These are phyloP conservation scores for Piscicola geometra DNA, from an alignment of 2,888 invertebrate genomes.

Conservation along the genomic window DNA sequence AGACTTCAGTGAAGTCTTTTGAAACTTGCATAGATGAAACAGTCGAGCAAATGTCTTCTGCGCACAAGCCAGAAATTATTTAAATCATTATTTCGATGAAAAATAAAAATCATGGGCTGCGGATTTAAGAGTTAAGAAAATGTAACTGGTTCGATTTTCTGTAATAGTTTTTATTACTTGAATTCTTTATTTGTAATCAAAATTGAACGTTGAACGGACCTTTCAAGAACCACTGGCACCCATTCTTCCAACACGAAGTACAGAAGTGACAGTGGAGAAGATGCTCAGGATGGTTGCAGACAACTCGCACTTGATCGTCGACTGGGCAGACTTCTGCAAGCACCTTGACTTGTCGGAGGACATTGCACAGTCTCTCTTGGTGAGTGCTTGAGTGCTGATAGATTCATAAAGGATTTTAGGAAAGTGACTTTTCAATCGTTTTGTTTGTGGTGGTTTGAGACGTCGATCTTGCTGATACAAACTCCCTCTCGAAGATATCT, in stretches of 20 bases:
- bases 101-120: neutral
- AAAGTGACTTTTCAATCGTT: neutral
- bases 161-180: neutral
- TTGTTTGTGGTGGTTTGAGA: neutral
- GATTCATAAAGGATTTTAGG: too few relatives aligned
- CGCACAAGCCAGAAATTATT: neutral
- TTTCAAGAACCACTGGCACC: too few relatives aligned
- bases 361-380: slow-evolving; percentile 21
- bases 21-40: slow-evolving; percentile 9
- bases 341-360: slow-evolving; percentile 14
- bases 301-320: slow-evolving; percentile 24
- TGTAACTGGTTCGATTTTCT: too few relatives aligned
- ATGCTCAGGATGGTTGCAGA: slow-evolving; percentile 9
- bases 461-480: too few relatives aligned
- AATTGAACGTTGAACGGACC: too few relatives aligned
- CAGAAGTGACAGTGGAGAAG: slow-evolving; percentile 14
- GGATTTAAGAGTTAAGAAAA: too few relatives aligned
- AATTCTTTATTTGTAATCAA: neutral
- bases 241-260: too few relatives aligned
- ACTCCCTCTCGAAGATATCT: neutral
- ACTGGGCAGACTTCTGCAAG: slow-evolving; percentile 21
- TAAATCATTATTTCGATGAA: neutral
- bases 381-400: too few relatives aligned
- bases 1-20: too few relatives aligned
- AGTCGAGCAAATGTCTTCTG: too few relatives aligned